Conservation (phyloP, 1,140 invertebrate genomes). For the Pollicipes pollicipes region DNA sequence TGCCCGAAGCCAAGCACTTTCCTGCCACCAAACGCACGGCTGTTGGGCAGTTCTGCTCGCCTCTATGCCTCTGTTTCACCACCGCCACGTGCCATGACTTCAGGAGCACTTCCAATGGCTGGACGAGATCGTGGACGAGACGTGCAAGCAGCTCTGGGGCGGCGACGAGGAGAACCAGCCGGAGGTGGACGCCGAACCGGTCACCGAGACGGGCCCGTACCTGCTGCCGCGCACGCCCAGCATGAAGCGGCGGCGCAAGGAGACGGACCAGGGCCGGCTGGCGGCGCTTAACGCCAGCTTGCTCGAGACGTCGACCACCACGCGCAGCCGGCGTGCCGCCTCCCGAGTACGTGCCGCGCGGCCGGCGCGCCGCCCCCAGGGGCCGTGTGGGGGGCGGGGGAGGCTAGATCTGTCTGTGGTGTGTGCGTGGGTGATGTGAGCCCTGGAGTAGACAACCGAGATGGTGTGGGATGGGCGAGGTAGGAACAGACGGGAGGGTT, state of each 20-base stretch:
- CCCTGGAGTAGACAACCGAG: too few relatives aligned
- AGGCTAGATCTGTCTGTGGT: too few relatives aligned
- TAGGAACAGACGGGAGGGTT: too few relatives aligned
- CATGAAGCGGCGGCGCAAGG: not conserved
- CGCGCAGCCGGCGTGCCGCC: not conserved
- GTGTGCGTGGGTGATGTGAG: too few relatives aligned
- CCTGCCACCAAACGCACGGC: too few relatives aligned
- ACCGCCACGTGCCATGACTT: not conserved
- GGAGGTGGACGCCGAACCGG: not conserved
- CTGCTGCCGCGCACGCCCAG: not conserved
- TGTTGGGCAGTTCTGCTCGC: too few relatives aligned
- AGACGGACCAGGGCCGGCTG: not conserved
- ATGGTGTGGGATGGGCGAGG: too few relatives aligned
- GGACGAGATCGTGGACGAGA: not conserved
- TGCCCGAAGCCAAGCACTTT: too few relatives aligned
- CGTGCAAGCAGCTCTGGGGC: not conserved
- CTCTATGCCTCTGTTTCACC: too few relatives aligned
- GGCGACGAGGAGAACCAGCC: not conserved
- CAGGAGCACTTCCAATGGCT: not conserved
- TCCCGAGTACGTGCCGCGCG: not conserved
- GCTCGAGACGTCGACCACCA: not conserved
- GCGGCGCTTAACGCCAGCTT: not conserved
- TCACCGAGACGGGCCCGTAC: not conserved
- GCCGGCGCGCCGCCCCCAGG: not conserved
- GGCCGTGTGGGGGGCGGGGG: too few relatives aligned